These are phyloP conservation scores for Hydroisotoma schaefferi DNA, from an alignment of 2,888 invertebrate genomes.

Conservation along the genomic window DNA sequence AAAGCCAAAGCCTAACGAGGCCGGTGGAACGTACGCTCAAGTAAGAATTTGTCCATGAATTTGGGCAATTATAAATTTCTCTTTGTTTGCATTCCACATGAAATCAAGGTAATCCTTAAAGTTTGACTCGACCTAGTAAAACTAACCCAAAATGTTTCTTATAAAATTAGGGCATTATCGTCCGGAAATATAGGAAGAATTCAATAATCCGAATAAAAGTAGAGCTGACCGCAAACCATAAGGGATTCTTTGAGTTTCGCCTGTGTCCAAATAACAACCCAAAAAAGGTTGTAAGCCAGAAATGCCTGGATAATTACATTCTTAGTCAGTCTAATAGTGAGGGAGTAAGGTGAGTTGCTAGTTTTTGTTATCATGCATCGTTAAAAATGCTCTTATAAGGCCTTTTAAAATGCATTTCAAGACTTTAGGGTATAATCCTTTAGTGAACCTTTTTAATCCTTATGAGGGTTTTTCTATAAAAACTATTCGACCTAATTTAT, in stretches of 20 bases:
- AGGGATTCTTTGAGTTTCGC: conserved; percentile 80
- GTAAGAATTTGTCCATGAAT: conserved; percentile 8
- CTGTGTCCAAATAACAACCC: conserved; percentile 65
- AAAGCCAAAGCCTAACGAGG: conserved; percentile 75
- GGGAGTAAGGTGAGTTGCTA: conserved; percentile 46
- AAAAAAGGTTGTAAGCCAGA: conserved; percentile 65
- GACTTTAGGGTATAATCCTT: not conserved
- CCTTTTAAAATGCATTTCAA: not conserved
- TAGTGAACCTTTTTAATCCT: conserved; percentile 10
- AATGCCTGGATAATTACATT: conserved; percentile 71
- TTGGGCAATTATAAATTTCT: too few species aligned
- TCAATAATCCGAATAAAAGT: conserved; percentile 69
- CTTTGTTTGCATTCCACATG: too few species aligned
- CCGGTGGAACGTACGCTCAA: conserved; percentile 76
- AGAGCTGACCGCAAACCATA: conserved; percentile 82
- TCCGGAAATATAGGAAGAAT: conserved; percentile 69
- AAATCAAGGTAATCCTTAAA: too few species aligned
- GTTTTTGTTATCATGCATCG: not conserved
- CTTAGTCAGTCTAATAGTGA: conserved; percentile 58
- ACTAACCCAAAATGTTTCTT: not conserved
- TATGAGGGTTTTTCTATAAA: not conserved
- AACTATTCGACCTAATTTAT: not conserved
- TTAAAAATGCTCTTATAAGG: conserved; percentile 1
- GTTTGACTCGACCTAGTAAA: too few species aligned
- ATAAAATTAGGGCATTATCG: conserved; percentile 62